Conservation (phyloP, 1,140 invertebrate genomes). For the Temnothorax nylanderi region DNA sequence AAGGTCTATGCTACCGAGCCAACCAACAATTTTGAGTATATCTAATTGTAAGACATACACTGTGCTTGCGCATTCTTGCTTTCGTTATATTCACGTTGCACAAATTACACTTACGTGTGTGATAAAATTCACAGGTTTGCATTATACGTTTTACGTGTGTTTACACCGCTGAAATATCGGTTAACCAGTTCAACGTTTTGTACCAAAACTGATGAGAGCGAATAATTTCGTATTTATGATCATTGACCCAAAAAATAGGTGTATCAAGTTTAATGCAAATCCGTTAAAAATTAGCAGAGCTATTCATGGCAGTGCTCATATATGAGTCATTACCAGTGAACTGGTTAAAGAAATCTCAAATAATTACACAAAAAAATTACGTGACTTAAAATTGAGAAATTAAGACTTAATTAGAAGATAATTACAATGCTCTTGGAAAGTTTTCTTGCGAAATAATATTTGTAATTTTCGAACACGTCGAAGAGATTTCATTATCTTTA, state of each 20-base stretch:
- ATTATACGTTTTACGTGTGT: not conserved
- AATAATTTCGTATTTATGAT: no score
- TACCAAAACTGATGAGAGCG: no score
- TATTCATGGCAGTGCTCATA: no score
- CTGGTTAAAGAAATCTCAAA: not conserved
- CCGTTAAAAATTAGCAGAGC: no score
- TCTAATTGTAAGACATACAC: not conserved
- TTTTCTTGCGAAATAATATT: not conserved
- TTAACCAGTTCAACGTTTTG: not conserved
- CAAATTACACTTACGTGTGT: not conserved
- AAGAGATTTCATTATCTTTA: not conserved
- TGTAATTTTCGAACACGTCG: not conserved
- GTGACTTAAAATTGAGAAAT: not conserved
- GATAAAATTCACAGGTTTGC: not conserved
- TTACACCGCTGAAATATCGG: not conserved
- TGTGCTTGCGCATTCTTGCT: not conserved
- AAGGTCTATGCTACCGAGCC: not conserved
- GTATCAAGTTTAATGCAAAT: no score
- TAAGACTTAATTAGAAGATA: not conserved
- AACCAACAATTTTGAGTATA: not conserved
- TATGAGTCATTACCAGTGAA: no score
- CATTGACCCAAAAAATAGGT: no score
- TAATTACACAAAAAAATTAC: not conserved
- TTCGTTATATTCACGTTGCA: not conserved
- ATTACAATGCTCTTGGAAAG: not conserved